A percentile compares a stretch with the other conserved stretches of the same genome.
Conservation (phyloP, 2,888 invertebrate species). For the Drosophila histrio region DNA sequence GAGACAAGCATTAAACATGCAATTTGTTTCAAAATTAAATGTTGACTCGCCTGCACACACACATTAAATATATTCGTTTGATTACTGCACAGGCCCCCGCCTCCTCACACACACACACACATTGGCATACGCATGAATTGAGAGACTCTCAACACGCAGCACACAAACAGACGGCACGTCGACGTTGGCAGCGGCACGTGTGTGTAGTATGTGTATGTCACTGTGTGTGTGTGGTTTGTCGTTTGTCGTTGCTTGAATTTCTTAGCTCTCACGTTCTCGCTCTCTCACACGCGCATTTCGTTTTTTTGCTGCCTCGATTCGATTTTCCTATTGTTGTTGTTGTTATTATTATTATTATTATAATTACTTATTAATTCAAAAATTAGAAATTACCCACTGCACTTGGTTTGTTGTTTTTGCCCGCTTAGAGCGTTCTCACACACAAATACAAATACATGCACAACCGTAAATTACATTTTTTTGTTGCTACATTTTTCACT, state of each 20-base stretch:
- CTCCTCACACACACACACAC: conserved; percentile 1
- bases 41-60: conserved; percentile 28
- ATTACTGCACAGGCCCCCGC: conserved; percentile 13
- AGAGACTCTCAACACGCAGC: conserved; percentile 9
- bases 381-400: conserved; percentile 51
- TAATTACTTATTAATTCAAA: conserved; percentile 60
- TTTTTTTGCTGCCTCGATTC: conserved; percentile 43
- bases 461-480: conserved; percentile 24
- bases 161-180: conserved; percentile 56
- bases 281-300: conserved; percentile 64
- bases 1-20: conserved; percentile 41
- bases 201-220: conserved; percentile 36
- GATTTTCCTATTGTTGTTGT: conserved; percentile 68
- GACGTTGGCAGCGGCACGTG: conserved; percentile 56
- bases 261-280: conserved; percentile 19
- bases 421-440: conserved; percentile 25
- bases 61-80: conserved; percentile 10
- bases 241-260: conserved; percentile 45
- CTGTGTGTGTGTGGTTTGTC: conserved; percentile 32
- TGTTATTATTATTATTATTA: conserved; percentile 55
- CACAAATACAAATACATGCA: conserved; percentile 29
- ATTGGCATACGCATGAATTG: conserved; percentile 4
- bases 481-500: conserved; percentile 47
- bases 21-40: conserved; percentile 52
- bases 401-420: conserved; percentile 19